phyloP scores from a whole-genome alignment of 2,797 vertebrate genomes.

The Sorex maritimensis region DNA sequence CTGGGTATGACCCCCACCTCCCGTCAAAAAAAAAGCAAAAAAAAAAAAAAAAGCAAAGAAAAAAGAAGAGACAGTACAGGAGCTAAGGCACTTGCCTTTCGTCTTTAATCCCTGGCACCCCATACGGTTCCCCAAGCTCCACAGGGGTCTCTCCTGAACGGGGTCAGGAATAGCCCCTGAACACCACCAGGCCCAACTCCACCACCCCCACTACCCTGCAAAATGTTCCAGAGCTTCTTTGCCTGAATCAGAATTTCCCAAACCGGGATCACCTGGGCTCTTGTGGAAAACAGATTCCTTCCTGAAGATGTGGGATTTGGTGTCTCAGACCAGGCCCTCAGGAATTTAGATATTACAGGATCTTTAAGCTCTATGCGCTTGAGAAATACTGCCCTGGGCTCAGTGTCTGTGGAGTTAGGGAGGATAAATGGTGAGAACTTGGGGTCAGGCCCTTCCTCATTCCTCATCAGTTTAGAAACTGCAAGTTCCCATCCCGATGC shows the following conservation, averaged over 20 bases:
- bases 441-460: not conserved
- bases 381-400: not conserved
- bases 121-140: no score
- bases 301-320: not conserved
- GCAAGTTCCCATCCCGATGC: not conserved
- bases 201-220: no score
- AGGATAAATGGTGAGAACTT: not conserved
- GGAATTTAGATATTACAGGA: not conserved
- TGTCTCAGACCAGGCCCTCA: not conserved
- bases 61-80: no score
- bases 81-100: no score
- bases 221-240: not conserved
- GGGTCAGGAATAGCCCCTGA: no score
- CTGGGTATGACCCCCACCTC: no score
- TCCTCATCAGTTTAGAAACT: not conserved
- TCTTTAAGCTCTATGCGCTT: not conserved
- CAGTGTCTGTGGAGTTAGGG: not conserved
- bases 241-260: not conserved
- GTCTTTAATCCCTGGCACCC: no score
- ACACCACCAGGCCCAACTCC: no score
- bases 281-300: slow-evolving; percentile 1
- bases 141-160: no score
- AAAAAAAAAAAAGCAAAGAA: no score
- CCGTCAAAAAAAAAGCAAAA: no score
- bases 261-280: not conserved